Base-by-base conservation (phyloP, 92 coral and sea anemone species). In the Palythoa grandis region DNA sequence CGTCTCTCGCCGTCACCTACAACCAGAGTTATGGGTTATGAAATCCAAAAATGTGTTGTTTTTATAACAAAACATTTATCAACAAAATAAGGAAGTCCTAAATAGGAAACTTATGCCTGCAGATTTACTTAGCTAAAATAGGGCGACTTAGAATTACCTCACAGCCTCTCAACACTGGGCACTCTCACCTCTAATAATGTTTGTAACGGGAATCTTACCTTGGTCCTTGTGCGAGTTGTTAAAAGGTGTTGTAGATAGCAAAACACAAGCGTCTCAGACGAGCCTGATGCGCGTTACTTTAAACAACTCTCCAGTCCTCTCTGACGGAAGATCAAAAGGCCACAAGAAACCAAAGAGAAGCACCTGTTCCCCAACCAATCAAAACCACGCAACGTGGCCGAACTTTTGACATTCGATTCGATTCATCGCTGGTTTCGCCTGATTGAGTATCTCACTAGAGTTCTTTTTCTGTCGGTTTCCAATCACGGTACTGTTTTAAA, bases 331-430 rank as follows among this genome's bases (percentile, higher is more conserved):
- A 70, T 70, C 74, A 70, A 70, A 70, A 70, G 74, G 38, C 74
- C 74, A 70, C 74, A 70, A 70, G 47, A 70, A 70, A 11, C 11
- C 43, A 2, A 70, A 70, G 11, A 68, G 15, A 68, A 25, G 11
- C 38, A 70, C 74, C 74, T 70, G 74, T 8, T 70, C 74, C 6
- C 11, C 74, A 13, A 70, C 74, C 74, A 70, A 70, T 70, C 74
- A 70, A 13, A 35, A 25, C 8, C 17, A 19, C 19, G 19, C 74
- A 70, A 70, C 74, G 74, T 70, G 74, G 74, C 74, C 47, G 19
- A 8, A 70, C 74, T 25, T 70, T 70, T 70, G 48, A 40, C 74
- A 2, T 15, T 29, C 35, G 35, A 29, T 29, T 29, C 35, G 1
- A 29, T 29, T 70, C 13, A 38, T 40, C 74, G 74, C 11, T 35